Evolutionary conservation across 2,113 vertebrate species (phyloP), one percentile per base, ranked within the genome.

Genomic region (Urocolius indicus): DNA sequence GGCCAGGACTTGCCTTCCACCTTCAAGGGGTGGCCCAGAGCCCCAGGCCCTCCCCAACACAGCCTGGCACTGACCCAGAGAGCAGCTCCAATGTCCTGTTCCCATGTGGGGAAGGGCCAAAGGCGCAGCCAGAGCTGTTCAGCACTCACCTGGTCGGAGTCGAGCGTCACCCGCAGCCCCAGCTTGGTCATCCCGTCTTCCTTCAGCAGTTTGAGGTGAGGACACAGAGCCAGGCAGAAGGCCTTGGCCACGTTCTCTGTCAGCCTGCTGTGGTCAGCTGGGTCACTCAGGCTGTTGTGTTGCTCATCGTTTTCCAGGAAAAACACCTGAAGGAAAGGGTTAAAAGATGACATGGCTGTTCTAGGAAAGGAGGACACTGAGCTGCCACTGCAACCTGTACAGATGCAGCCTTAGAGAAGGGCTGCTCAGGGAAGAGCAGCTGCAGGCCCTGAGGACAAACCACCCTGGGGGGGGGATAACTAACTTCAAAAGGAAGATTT

Each of bases 121-220:
- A 12, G 38, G 38, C 38, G 38, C 38, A 41, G 48, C 41, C 4
- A 1, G 22, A 55, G 18, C 30, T 38, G 8, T 3, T 63, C 7
- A 45, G 26, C 43, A 86, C 96, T 96, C 95, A 99, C 99, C 98
- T 99, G 99, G 93, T 99, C 99, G 0, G 99, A 98, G 97, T 99
- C 99, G 41, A 99, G 98, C 0, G 99, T 99, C 87, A 99, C 99
- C 32, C 99, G 98, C 36, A 99, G 98, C 3, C 99, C 99, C 78
- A 99, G 98, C 71, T 99, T 99, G 38, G 99, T 99, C 99, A 99
- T 99, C 75, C 99, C 99, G 51, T 99, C 99, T 97, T 99, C 99
- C 93, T 99, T 99, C 69, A 99, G 95, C 93, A 99, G 96, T 93
- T 99, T 99, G 38, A 99, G 98, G 62, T 99, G 99, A 36, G 99